phyloP scores from a whole-genome alignment of 2,888 invertebrate genomes.

The Geophilus truncorum region DNA sequence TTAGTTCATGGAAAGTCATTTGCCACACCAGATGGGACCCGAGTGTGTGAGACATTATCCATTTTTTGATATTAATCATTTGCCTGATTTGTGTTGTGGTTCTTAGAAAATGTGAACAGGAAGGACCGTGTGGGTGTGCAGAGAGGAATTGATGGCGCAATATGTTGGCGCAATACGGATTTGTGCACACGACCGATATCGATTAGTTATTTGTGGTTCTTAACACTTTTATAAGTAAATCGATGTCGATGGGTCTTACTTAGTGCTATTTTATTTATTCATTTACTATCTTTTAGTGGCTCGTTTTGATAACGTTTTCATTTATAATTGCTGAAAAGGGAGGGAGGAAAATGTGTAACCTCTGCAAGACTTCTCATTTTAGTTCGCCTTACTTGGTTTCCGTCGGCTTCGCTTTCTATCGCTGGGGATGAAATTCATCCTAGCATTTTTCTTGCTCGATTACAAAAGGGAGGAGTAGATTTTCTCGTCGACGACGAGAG shows the following conservation, averaged over 20 bases:
- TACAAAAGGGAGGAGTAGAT: slow-evolving; percentile 16
- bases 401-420: background rate
- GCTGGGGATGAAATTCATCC: background rate
- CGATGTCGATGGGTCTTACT: background rate
- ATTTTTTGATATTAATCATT: slow-evolving; percentile 15
- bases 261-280: background rate
- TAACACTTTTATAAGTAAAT: background rate
- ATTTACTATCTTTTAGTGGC: background rate
- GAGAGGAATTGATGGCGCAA: background rate
- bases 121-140: background rate
- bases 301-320: background rate
- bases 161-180: slow-evolving; percentile 12
- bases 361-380: background rate
- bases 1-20: slow-evolving; percentile 6
- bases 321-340: background rate
- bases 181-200: background rate
- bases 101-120: background rate
- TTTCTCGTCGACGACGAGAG: background rate
- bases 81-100: slow-evolving; percentile 10
- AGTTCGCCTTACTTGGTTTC: background rate
- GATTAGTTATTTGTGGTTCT: slow-evolving; percentile 16
- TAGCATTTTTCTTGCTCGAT: background rate
- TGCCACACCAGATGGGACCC: slow-evolving; percentile 9
- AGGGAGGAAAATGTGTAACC: background rate
- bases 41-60: slow-evolving; percentile 6